phyloP scores from a whole-genome alignment of 2,113 vertebrate species.

The Phrynosoma platyrhinos region DNA sequence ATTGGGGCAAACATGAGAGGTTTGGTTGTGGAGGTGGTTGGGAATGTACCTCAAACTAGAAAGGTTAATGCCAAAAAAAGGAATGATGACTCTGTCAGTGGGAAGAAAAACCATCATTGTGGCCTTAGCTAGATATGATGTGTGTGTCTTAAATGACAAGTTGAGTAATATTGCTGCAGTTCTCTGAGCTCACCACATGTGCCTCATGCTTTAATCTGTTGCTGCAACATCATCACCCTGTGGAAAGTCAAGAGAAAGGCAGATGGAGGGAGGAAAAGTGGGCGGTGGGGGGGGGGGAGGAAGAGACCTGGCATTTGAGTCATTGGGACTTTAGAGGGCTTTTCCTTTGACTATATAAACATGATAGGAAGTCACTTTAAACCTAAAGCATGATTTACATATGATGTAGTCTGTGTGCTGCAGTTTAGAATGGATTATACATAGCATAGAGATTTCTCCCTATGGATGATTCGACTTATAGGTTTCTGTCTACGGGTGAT shows the following conservation, averaged over 20 bases:
- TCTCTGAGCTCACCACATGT: fast-evolving
- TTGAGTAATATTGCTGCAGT: conserved; percentile 36
- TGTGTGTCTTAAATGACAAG: conserved; percentile 55
- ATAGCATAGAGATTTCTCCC: fast-evolving
- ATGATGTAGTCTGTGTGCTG: background rate
- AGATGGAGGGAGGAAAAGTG: background rate
- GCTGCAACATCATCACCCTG: background rate
- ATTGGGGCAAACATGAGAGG: background rate
- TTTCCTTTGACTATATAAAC: background rate
- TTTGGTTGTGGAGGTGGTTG: conserved; percentile 36
- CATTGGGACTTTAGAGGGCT: background rate
- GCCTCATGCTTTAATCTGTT: conserved; percentile 10
- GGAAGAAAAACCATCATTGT: conserved; percentile 55
- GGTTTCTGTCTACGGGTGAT: background rate
- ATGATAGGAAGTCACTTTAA: conserved; percentile 9
- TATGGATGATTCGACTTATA: conserved; percentile 24
- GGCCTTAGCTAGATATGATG: background rate
- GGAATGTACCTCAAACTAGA: conserved; percentile 62
- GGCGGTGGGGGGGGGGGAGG: fast-evolving
- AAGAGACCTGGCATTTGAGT: fast-evolving
- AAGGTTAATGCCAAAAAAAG: conserved; percentile 59
- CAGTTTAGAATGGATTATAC: background rate
- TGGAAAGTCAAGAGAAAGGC: conserved; percentile 29
- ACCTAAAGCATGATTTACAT: background rate
- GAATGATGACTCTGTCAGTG: conserved; percentile 64